Evolutionary conservation across 2,113 vertebrate genomes (phyloP).

Genomic region (Tupaia chinensis): DNA sequence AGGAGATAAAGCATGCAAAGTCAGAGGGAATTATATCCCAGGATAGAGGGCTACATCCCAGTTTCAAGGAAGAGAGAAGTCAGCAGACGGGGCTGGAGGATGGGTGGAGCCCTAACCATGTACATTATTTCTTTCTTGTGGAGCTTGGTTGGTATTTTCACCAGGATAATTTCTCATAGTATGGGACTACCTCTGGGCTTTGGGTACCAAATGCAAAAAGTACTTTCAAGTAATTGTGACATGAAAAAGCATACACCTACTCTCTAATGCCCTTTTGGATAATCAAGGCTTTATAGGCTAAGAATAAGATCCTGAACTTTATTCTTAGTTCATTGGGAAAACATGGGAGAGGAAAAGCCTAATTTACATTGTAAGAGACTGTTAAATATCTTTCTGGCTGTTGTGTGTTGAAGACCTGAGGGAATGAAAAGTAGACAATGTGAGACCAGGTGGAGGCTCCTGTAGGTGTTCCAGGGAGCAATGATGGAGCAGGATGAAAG

Average conservation of each 20-base stretch:
- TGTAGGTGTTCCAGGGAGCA: too few relatives aligned
- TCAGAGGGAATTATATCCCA: background rate
- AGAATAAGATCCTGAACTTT: background rate
- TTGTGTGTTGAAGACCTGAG: background rate
- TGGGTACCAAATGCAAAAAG: background rate
- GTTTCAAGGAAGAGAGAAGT: background rate
- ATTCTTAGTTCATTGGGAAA: background rate
- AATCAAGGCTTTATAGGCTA: background rate
- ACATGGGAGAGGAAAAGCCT: too few relatives aligned
- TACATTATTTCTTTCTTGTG: background rate
- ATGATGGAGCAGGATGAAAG: background rate
- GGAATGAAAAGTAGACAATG: background rate
- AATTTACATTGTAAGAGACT: background rate
- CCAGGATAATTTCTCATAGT: background rate
- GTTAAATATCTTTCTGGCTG: background rate
- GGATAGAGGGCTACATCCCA: background rate
- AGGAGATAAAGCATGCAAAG: background rate
- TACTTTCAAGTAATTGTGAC: background rate
- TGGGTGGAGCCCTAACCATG: accelerated
- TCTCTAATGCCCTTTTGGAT: background rate
- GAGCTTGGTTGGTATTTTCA: too few relatives aligned
- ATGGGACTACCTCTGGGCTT: background rate
- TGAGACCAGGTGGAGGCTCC: background rate
- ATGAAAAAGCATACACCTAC: too few relatives aligned
- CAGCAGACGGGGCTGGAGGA: background rate